Conservation (phyloP, 2,113 vertebrate genomes). For the Meleagris gallopavo region DNA sequence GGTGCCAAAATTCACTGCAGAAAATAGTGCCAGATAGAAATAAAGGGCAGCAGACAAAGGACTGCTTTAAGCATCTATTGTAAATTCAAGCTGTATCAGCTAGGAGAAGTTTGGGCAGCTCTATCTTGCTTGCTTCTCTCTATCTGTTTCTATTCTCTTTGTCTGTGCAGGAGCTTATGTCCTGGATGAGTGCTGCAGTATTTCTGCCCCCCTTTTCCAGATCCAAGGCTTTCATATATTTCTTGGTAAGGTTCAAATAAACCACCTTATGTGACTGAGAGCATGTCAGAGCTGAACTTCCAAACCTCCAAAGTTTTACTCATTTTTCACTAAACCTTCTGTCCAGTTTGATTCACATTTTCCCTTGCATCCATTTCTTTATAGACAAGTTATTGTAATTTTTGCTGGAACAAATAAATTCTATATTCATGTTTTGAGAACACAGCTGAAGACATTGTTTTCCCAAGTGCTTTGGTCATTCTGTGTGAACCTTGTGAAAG, state of each 20-base stretch:
- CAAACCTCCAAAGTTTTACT: neutral
- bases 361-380: neutral
- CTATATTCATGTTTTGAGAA: neutral
- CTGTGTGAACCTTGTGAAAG: neutral
- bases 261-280: neutral
- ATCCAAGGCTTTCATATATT: neutral
- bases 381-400: neutral
- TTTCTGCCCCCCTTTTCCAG: neutral
- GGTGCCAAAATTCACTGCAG: conserved; percentile 15
- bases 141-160: neutral
- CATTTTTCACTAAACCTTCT: neutral
- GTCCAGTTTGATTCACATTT: neutral
- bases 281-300: neutral
- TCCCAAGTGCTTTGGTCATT: neutral
- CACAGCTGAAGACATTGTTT: neutral
- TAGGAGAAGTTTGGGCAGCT: neutral
- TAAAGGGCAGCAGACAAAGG: neutral
- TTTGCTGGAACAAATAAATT: neutral
- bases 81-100: neutral
- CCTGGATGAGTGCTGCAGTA: neutral
- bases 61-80: neutral
- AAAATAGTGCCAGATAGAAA: neutral
- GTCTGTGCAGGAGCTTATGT: neutral
- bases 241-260: conserved; percentile 5
- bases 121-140: neutral